Evolutionary conservation across 1,140 invertebrate species (phyloP), one percentile per base, ranked within the genome.

Genomic region (Drosophila willistoni): DNA sequence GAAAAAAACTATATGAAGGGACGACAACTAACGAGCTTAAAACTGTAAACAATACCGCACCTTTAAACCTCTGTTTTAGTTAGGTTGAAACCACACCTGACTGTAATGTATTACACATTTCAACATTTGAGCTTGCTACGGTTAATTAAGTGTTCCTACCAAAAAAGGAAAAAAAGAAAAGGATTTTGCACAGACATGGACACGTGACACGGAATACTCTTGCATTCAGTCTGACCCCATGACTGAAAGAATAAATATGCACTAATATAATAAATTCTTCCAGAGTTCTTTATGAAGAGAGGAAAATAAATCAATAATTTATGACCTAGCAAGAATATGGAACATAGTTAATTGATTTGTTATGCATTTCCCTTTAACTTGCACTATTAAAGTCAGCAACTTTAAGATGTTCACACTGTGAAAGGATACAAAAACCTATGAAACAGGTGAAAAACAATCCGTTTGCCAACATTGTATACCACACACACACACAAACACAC

Each of bases 1-100:
- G 19, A 57, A 57, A n/a, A 59, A 36, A 57, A 59, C 9, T 14
- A 59, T 14, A 36, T 59, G 36, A 59, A 59, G 33, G 14, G 56
- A 33, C 33, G 14, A 59, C 56, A 36, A 59, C 56, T 59, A 59
- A 59, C 34, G 56, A 59, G 56, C 56, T 59, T 59, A 36, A 59
- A 59, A 59, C 56, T 59, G 34, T 59, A 59, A 59, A 59, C 56
- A 59, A 36, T 59, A 59, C 56, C 33, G 33, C 56, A 59, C 56
- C 56, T 59, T 59, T 36, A 59, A 59, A 59, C 56, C 56, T 59
- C 56, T 36, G 34, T 59, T 36, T 36, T 59, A 59, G 56, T 36
- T 59, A 36, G 56, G n/a, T 36, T 19, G 25, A 59, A 59, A 59
- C 56, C 56, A 59, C 56, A 36, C 14, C 29, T 36, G 56, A 33